These are phyloP conservation scores for Sphaerodactylus townsendi DNA, from an alignment of 2,113 vertebrate genomes.

Conservation along the genomic window DNA sequence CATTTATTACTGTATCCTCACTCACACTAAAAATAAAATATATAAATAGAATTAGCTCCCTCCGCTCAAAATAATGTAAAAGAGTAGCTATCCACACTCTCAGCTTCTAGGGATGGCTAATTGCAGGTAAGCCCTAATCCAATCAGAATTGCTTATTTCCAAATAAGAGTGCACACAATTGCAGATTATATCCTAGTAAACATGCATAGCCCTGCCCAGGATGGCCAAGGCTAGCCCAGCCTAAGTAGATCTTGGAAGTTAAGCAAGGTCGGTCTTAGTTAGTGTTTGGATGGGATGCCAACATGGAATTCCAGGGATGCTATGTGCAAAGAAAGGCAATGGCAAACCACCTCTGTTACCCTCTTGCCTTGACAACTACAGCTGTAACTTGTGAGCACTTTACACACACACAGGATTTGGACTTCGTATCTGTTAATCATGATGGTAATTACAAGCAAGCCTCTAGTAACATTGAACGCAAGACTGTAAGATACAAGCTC, in stretches of 20 bases:
- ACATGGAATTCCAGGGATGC: no score
- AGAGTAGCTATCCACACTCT: not conserved
- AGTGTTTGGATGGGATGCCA: no score
- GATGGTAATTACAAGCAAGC: not conserved
- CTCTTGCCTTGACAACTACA: no score
- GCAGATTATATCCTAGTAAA: not conserved
- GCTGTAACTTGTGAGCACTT: no score
- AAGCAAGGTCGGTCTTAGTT: no score
- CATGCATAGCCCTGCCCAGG: not conserved
- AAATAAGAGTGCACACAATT: not conserved
- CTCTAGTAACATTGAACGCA: not conserved
- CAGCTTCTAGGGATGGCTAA: no score
- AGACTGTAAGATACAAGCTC: not conserved
- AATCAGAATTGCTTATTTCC: not conserved
- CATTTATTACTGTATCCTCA: conserved; percentile 2
- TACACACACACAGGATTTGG: not conserved
- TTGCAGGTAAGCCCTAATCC: not conserved
- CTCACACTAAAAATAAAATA: not conserved
- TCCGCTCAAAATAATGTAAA: not conserved
- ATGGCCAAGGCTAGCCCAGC: no score
- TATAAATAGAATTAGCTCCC: not conserved
- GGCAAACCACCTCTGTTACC: no score
- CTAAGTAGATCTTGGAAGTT: no score
- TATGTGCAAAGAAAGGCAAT: no score
- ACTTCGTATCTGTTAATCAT: not conserved